phyloP scores from a whole-genome alignment of 1,140 invertebrate genomes.

The Conopomorpha cramerella region DNA sequence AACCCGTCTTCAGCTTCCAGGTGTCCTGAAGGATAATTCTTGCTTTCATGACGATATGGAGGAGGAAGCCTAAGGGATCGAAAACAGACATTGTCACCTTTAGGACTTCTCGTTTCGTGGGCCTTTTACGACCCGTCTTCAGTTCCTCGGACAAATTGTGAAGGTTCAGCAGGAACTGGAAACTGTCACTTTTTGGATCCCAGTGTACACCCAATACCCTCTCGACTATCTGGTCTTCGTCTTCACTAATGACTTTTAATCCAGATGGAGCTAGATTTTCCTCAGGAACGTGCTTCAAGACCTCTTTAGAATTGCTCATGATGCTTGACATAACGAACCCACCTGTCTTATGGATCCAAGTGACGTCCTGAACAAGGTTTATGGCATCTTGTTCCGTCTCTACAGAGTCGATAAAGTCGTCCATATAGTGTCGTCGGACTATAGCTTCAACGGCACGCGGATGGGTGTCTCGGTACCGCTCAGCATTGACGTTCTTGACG shows the following conservation, averaged over 20 bases:
- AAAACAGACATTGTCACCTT: slow-evolving; percentile 15
- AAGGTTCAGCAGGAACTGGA: neutral
- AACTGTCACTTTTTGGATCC: slow-evolving; percentile 1
- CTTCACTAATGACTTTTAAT: too few relatives aligned
- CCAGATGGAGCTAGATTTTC: neutral
- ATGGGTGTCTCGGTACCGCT: slow-evolving; percentile 6
- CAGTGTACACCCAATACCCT: neutral
- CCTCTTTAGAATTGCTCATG: slow-evolving; percentile 1
- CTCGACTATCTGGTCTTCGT: neutral
- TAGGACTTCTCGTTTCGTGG: slow-evolving; percentile 12
- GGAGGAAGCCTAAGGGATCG: slow-evolving; percentile 21
- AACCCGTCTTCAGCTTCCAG: slow-evolving; percentile 5
- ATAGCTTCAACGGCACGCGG: slow-evolving; percentile 12
- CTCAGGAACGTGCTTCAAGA: neutral
- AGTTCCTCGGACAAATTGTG: neutral
- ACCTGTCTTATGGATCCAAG: slow-evolving; percentile 8
- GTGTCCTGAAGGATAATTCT: slow-evolving; percentile 23
- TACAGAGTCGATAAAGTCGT: slow-evolving; percentile 20
- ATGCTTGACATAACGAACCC: slow-evolving; percentile 8
- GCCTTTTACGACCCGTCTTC: neutral
- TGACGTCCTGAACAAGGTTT: slow-evolving; percentile 10
- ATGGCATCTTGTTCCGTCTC: neutral
- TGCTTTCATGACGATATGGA: slow-evolving; percentile 12
- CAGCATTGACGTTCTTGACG: slow-evolving; percentile 15
- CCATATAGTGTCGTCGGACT: slow-evolving; percentile 16